A percentile compares a stretch with the other conserved stretches of the same genome.
These are phyloP conservation scores for Epizoanthus fatuus DNA, from an alignment of 92 coral and sea anemone species.

Conservation along the genomic window DNA sequence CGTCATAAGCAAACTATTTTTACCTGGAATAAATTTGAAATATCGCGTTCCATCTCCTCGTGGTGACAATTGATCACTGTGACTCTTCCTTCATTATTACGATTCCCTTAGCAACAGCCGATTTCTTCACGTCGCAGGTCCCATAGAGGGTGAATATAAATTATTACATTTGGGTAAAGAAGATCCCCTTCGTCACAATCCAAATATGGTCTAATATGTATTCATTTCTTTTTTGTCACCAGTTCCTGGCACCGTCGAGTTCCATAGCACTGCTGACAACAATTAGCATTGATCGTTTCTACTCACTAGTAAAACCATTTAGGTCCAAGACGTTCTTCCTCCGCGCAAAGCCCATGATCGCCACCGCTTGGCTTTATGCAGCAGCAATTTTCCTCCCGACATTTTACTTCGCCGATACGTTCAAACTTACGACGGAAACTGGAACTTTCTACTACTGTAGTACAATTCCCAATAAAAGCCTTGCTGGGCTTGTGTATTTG, in stretches of 20 bases:
- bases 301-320: constrained; percentile 89
- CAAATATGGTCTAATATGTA: neutral
- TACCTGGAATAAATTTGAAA: too few relatives aligned
- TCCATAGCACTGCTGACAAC: constrained; percentile 85
- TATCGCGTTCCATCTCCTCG: too few relatives aligned
- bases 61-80: too few relatives aligned
- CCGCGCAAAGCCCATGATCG: constrained; percentile 66
- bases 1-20: too few relatives aligned
- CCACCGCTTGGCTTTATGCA: constrained; percentile 74
- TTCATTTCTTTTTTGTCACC: neutral
- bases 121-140: too few relatives aligned
- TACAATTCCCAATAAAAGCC: constrained; percentile 80
- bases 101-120: too few relatives aligned
- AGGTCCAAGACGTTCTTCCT: constrained; percentile 61
- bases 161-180: neutral
- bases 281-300: constrained; percentile 88
- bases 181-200: neutral
- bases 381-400: constrained; percentile 77
- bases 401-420: constrained; percentile 78
- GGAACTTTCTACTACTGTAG: constrained; percentile 75
- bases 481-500: constrained; percentile 69
- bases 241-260: constrained; percentile 94
- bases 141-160: neutral
- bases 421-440: constrained; percentile 48
- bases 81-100: too few relatives aligned